phyloP scores from a whole-genome alignment of 1,140 invertebrate species.

The Panagrolaimus sp. region DNA sequence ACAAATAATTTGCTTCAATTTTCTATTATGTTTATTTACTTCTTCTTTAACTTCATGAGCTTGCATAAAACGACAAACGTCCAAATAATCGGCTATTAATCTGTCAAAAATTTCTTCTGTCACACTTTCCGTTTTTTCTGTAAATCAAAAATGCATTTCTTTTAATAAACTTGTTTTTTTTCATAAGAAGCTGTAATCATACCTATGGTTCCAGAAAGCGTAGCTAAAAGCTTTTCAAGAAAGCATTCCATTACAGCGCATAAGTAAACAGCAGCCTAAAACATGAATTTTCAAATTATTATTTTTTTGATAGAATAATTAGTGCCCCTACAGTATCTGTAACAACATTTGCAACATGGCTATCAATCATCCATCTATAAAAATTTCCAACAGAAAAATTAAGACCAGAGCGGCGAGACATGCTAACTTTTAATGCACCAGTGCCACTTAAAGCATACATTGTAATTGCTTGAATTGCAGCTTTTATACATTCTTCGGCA shows the following conservation, averaged over 20 bases:
- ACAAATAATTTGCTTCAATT: neutral
- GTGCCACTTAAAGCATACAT: constrained; percentile 3
- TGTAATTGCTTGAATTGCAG: constrained; percentile 12
- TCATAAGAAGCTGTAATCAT: neutral
- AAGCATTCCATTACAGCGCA: constrained; percentile 20
- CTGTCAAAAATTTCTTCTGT: constrained; percentile 12
- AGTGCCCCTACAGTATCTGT: constrained; percentile 18
- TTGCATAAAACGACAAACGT: constrained; percentile 10
- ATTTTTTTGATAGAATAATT: neutral
- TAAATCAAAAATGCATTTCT: too few relatives aligned
- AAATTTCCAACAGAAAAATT: constrained; percentile 23
- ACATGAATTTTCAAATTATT: neutral
- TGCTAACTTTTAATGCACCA: neutral
- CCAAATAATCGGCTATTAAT: neutral
- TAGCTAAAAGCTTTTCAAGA: constrained; percentile 10
- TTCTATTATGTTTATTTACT: constrained; percentile 11
- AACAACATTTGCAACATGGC: neutral
- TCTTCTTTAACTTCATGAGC: constrained; percentile 4
- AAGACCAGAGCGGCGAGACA: neutral
- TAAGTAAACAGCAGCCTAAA: constrained; percentile 21
- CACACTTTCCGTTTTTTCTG: constrained; percentile 11
- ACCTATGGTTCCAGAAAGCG: constrained; percentile 8
- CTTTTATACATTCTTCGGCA: constrained; percentile 15
- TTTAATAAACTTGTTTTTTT: neutral
- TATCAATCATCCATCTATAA: constrained; percentile 14